Base-by-base conservation (phyloP, 2,888 invertebrate species). In the Boloria selene region DNA sequence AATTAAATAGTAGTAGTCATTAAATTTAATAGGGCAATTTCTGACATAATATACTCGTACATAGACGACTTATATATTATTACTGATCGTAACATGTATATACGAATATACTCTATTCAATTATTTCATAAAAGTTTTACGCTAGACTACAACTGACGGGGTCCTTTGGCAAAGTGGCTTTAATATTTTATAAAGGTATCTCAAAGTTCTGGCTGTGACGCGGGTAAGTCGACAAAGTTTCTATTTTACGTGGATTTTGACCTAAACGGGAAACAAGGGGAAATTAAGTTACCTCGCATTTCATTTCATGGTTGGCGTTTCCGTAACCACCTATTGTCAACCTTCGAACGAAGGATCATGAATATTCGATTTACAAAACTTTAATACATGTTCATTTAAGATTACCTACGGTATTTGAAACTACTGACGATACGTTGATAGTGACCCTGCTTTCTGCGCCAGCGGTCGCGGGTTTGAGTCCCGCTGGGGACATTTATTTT, bases 231-330 rank as follows among this genome's bases (percentile, higher is more conserved):
- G 77, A 72, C 74, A 81, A 86, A 84, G 80, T 85, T 85, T 81
- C 77, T 79, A 77, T 80, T 78, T 78, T 75, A 70, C 71, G 75
- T 67, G 74, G 73, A 77, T 79, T 79, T 75, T 71, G 74, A 77
- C 78, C 74, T 74, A 74, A 75, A 75, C 75, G 73, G 75, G 73
- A 76, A 77, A 75, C 72, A 71, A 73, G 72, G 78, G 85, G 84
- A 87, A 86, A 87, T 87, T 84, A 81, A 79, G 77, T 85, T 83
- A 79, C 76, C 77, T 78, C 83, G 79, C 83, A 79, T 84, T 71
- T 71, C 62, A 73, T 73, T 86, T 81, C 74, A 79, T 75, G 82
- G 74, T 70, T 75, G 75, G 68, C 70, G 64, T 71, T 70, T 69
- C 62, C 68, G 75, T 71, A 66, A 74, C 63, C 64, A 63, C 72